These are phyloP conservation scores for Tetraodon nigroviridis DNA, from an alignment of 2,113 vertebrate species.

Conservation along the genomic window DNA sequence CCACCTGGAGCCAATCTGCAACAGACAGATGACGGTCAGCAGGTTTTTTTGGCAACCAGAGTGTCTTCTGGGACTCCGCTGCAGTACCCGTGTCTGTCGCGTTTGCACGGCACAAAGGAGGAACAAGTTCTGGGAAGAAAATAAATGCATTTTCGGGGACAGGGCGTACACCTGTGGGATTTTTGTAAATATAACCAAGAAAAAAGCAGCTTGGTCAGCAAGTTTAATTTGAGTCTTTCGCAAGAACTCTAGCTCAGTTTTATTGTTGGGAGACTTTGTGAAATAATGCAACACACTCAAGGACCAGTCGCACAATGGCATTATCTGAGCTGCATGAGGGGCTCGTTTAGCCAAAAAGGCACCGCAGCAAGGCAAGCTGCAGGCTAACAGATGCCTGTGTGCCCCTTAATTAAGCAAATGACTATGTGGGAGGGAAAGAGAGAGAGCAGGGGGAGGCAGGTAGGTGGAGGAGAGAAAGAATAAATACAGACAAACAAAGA, in stretches of 20 bases:
- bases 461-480: slow-evolving; percentile 1
- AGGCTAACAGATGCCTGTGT: slow-evolving; percentile 64
- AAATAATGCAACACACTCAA: slow-evolving; percentile 4
- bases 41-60: too few species aligned
- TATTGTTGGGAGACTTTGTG: background rate
- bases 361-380: slow-evolving; percentile 42
- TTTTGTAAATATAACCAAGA: too few species aligned
- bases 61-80: too few species aligned
- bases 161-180: too few species aligned
- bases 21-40: too few species aligned
- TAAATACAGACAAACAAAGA: background rate
- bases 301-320: slow-evolving; percentile 36
- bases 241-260: background rate
- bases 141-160: too few species aligned
- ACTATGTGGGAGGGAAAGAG: slow-evolving; percentile 8
- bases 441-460: slow-evolving; percentile 3
- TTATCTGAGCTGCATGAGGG: slow-evolving; percentile 38
- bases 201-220: too few species aligned
- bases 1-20: slow-evolving; percentile 88
- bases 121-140: too few species aligned
- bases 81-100: too few species aligned
- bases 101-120: too few species aligned
- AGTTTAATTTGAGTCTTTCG: too few species aligned
- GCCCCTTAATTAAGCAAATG: slow-evolving; percentile 65
- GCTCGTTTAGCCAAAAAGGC: slow-evolving; percentile 30